Evolutionary conservation across 2,888 invertebrate genomes (phyloP), one percentile per base, ranked within the genome.

Genomic region (Myopa tessellatipennis): DNA sequence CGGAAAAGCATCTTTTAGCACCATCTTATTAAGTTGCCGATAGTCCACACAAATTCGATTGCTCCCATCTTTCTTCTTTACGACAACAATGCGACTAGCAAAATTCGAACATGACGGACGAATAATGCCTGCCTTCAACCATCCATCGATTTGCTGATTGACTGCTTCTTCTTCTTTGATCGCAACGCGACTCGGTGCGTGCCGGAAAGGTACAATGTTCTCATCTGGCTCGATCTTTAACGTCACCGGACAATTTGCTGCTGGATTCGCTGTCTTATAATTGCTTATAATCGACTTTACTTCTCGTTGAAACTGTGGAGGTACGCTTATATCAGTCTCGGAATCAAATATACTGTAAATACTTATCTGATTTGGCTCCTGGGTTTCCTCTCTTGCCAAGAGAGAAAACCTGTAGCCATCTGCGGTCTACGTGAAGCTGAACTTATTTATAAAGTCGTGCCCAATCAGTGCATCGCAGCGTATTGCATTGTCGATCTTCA

Each of bases 11-110:
- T 87, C 86, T 73, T 85, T 86, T 2, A 84, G 78, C 1, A 87
- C 84, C 77, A 85, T 83, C 38, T 80, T 76, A 80, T 89, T 90
- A 4, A 89, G 65, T 26, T 80, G 77, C 8, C 89, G 77, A 78
- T 86, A 90, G 77, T 90, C 88, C 0, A 89, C 82, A 78, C 88
- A 89, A 10, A 74, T n/a, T 61, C 63, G 26, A 14, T 40, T n/a
- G 1, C 61, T 65, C 26, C 65, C n/a, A 36, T 74, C 74, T 40
- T 50, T 63, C 18, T 74, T 74, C 12, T 74, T 74, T 2, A 52
- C 50, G 4, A 74, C 65, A 34, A 74, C 63, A n/a, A 52, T 52
- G 36, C 74, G 63, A 50, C 74, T 74, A 4, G 74, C 74, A 74
- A 74, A 14, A 74, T 74, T 65, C 16, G 63, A 74, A 6, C 16